Evolutionary conservation across 2,797 vertebrate species (phyloP).

Genomic region (Emys orbicularis): DNA sequence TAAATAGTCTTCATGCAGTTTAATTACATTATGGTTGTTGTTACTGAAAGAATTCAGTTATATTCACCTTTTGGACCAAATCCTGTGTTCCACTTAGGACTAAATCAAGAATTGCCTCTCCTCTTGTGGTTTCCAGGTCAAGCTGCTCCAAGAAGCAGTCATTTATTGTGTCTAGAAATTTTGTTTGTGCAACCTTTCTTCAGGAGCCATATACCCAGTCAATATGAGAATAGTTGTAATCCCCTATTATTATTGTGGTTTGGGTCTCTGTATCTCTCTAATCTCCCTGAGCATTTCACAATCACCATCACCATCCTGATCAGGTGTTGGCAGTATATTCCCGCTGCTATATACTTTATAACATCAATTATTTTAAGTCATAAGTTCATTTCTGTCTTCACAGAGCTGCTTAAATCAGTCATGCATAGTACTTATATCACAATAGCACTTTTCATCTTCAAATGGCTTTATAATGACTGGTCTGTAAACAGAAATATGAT

Average conservation of each 20-base stretch:
- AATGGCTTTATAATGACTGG: background rate
- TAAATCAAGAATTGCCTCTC: too few relatives aligned
- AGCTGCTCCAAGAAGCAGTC: too few relatives aligned
- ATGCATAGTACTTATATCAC: background rate
- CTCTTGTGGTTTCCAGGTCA: too few relatives aligned
- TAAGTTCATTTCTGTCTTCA: background rate
- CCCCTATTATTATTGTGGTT: background rate
- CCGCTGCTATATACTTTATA: background rate
- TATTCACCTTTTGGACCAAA: too few relatives aligned
- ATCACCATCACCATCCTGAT: background rate
- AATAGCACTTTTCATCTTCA: background rate
- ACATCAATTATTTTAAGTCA: background rate
- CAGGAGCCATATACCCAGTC: background rate
- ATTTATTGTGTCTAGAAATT: too few relatives aligned
- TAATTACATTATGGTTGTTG: too few relatives aligned
- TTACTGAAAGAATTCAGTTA: too few relatives aligned
- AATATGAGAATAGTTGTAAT: background rate
- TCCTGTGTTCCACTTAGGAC: too few relatives aligned
- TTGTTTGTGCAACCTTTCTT: too few relatives aligned
- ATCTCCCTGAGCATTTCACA: background rate
- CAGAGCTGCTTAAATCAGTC: background rate
- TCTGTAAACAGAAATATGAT: background rate
- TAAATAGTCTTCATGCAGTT: too few relatives aligned
- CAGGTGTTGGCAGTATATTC: background rate
- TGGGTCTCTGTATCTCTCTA: background rate